phyloP scores from a whole-genome alignment of 2,888 invertebrate genomes.

The Pandemis cinnamomeana region DNA sequence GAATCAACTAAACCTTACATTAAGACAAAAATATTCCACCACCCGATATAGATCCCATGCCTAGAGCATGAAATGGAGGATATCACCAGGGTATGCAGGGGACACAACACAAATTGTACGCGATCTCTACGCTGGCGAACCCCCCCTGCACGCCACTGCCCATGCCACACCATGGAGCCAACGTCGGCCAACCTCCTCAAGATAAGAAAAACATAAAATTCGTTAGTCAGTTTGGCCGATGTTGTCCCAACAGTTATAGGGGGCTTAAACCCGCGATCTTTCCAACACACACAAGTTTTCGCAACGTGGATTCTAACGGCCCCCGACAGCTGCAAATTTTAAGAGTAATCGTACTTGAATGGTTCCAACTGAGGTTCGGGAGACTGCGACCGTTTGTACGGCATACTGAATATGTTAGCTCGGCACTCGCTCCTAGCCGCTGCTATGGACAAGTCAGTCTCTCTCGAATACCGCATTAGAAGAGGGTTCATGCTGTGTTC shows the following conservation, averaged over 20 bases:
- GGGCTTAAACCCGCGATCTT: neutral
- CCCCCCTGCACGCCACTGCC: too few relatives aligned
- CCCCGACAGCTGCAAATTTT: neutral
- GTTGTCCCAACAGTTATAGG: neutral
- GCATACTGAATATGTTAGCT: slow-evolving; percentile 89
- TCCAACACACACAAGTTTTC: neutral
- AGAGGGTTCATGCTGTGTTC: slow-evolving; percentile 97
- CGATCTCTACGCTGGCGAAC: too few relatives aligned
- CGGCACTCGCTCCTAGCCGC: slow-evolving; percentile 92
- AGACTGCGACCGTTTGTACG: slow-evolving; percentile 73
- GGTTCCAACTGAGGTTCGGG: slow-evolving; percentile 87
- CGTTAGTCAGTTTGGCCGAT: neutral
- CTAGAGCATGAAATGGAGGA: too few relatives aligned
- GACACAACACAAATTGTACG: too few relatives aligned
- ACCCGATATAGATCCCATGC: too few relatives aligned
- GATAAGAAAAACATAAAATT: too few relatives aligned
- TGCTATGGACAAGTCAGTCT: slow-evolving; percentile 94
- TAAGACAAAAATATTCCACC: too few relatives aligned
- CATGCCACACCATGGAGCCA: too few relatives aligned
- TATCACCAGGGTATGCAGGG: too few relatives aligned
- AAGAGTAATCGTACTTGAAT: slow-evolving; percentile 80
- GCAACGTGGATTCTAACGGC: neutral
- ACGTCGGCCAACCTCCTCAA: too few relatives aligned
- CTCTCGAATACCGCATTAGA: slow-evolving; percentile 94
- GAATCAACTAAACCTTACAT: too few relatives aligned